phyloP scores from a whole-genome alignment of 2,797 vertebrate genomes.

The Lepus townsendii region DNA sequence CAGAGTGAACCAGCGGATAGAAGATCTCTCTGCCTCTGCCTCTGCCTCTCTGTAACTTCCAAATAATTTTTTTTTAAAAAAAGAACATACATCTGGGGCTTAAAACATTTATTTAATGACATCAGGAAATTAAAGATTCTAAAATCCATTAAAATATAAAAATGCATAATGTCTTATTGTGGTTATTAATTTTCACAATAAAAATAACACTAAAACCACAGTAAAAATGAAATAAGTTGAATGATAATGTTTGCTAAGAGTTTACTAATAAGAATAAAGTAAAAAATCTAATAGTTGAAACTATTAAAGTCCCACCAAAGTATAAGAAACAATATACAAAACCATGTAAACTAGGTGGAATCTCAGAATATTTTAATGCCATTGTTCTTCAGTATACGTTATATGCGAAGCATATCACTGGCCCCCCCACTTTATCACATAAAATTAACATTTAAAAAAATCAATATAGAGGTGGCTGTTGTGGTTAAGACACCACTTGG shows the following conservation, averaged over 20 bases:
- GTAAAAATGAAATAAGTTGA: conserved; percentile 33
- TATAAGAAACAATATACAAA: conserved; percentile 8
- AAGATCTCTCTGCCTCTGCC: too few relatives aligned
- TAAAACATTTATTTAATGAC: conserved; percentile 45
- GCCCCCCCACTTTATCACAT: neutral
- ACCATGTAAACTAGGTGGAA: neutral
- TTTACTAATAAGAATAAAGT: conserved; percentile 58
- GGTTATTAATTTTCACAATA: conserved; percentile 51
- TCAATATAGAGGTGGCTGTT: neutral
- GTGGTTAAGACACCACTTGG: neutral
- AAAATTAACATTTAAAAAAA: conserved; percentile 47
- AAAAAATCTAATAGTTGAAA: conserved; percentile 27
- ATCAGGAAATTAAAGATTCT: conserved; percentile 66
- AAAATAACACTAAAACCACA: conserved; percentile 45
- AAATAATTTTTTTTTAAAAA: too few relatives aligned
- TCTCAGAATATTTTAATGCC: conserved; percentile 9
- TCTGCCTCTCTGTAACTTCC: too few relatives aligned
- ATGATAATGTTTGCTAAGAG: neutral
- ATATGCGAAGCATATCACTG: conserved; percentile 7
- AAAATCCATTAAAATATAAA: conserved; percentile 55
- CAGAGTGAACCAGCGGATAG: too few relatives aligned
- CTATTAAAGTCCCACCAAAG: conserved; percentile 1
- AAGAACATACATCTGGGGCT: neutral
- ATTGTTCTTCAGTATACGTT: neutral
- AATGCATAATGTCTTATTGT: conserved; percentile 9